A percentile compares a stretch with the other conserved stretches of the same genome.
phyloP scores from a whole-genome alignment of 1,140 invertebrate species.

The Drosophila watanabei region DNA sequence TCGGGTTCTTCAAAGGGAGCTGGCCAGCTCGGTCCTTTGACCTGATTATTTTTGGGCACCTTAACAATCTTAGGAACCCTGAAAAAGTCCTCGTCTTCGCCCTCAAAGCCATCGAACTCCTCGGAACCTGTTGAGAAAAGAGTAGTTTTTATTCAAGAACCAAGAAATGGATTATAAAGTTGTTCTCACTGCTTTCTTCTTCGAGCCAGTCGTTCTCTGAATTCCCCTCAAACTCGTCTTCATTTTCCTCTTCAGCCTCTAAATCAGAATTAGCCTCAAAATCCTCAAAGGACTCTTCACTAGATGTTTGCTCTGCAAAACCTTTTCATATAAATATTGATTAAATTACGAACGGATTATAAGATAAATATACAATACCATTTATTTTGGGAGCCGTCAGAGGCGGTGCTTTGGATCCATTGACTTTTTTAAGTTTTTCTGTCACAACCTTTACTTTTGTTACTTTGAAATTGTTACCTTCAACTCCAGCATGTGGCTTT shows the following conservation, averaged over 20 bases:
- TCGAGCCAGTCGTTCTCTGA: not conserved
- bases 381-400: not conserved
- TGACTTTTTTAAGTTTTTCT: not conserved
- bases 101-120: not conserved
- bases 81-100: not conserved
- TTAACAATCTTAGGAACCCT: not conserved
- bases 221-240: not conserved
- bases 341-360: not conserved
- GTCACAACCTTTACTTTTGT: not conserved
- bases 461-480: not conserved
- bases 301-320: not conserved
- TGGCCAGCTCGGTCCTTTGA: too few species aligned
- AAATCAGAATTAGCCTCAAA: not conserved
- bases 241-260: not conserved
- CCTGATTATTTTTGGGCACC: not conserved
- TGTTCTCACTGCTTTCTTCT: not conserved
- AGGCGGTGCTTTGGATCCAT: too few species aligned
- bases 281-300: not conserved
- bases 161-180: not conserved
- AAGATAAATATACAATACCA: not conserved
- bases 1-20: not conserved
- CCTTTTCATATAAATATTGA: not conserved
- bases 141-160: not conserved
- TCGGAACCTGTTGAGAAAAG: not conserved
- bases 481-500: not conserved